These are phyloP conservation scores for Siniperca undulata DNA, from an alignment of 2,797 vertebrate species.

Conservation along the genomic window DNA sequence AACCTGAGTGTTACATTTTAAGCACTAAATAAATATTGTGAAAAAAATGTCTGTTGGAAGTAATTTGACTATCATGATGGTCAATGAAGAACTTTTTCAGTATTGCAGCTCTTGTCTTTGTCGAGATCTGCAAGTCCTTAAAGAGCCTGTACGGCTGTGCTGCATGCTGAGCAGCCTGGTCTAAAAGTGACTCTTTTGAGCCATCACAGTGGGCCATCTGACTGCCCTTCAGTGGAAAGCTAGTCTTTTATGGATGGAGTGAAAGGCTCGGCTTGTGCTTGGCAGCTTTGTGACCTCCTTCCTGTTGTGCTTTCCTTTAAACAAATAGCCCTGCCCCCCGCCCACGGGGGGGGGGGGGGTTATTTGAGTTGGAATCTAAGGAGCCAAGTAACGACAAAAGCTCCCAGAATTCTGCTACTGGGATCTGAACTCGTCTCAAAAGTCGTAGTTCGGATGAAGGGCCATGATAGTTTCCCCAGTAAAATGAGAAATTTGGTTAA, in stretches of 20 bases:
- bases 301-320: constrained; percentile 72
- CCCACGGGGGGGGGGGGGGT: constrained; percentile 49
- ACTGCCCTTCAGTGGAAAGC: constrained; percentile 64
- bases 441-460: constrained; percentile 9
- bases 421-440: constrained; percentile 42
- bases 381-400: constrained; percentile 66
- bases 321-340: too few relatives aligned
- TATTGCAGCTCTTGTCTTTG: constrained; percentile 18
- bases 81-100: not conserved
- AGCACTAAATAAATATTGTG: not conserved
- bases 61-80: not conserved
- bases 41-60: not conserved
- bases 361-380: constrained; percentile 64
- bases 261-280: constrained; percentile 74
- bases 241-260: constrained; percentile 67
- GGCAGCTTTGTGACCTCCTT: constrained; percentile 75
- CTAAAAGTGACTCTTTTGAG: constrained; percentile 63
- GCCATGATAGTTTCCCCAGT: constrained; percentile 9
- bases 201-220: constrained; percentile 57
- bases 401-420: constrained; percentile 38
- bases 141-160: constrained; percentile 21
- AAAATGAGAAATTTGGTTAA: constrained; percentile 24
- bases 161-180: constrained; percentile 73
- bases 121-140: constrained; percentile 26
- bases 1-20: not conserved